Evolutionary conservation across 2,888 invertebrate species (phyloP).

Genomic region (Entomobrya multifasciata): DNA sequence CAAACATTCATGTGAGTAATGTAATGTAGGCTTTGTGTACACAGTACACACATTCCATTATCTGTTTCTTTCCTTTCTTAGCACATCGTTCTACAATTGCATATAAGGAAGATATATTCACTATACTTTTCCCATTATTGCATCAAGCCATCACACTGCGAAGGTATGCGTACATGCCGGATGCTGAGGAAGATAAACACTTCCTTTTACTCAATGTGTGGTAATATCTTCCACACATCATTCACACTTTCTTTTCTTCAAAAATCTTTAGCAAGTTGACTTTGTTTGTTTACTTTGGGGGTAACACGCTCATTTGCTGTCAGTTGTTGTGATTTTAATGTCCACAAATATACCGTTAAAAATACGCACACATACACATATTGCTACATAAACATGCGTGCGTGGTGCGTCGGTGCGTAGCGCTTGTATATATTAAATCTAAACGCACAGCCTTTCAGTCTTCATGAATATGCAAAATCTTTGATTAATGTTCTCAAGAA

Average conservation of each 20-base stretch:
- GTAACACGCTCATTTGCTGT: not conserved
- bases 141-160: not conserved
- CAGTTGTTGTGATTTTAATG: not conserved
- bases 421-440: too few species aligned
- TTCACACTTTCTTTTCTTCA: not conserved
- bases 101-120: not conserved
- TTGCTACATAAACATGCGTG: too few species aligned
- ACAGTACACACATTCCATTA: constrained; percentile 59
- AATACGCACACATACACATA: too few species aligned
- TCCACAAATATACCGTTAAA: too few species aligned
- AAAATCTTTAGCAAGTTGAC: not conserved
- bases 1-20: constrained; percentile 55
- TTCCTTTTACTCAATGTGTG: not conserved
- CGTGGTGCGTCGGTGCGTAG: too few species aligned
- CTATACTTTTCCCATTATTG: not conserved
- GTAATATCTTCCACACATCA: constrained; percentile 6
- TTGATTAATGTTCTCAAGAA: too few species aligned
- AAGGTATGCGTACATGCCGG: not conserved
- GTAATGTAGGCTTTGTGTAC: constrained; percentile 42
- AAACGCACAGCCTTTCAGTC: too few species aligned
- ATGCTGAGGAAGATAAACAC: constrained; percentile 19
- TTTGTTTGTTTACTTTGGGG: constrained; percentile 56
- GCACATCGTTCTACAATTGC: not conserved
- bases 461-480: too few species aligned
- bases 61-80: constrained; percentile 23